Base-by-base conservation (phyloP, 1,140 invertebrate genomes). In the Brachionus rotundiformis region DNA sequence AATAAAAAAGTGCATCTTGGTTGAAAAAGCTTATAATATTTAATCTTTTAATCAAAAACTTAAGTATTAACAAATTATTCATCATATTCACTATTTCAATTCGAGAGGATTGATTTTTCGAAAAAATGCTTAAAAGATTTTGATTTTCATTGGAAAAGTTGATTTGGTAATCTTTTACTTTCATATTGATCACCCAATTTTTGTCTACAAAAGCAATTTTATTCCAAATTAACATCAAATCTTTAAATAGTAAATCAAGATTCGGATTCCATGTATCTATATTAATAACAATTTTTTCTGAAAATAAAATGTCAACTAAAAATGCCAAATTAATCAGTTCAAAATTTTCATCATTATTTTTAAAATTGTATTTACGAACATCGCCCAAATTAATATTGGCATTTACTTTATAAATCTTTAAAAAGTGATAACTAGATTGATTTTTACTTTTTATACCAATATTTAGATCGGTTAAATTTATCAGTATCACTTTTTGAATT, bases 271-370 rank as follows among this genome's bases (percentile, higher is more conserved):
- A 73, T 10, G n/a, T 0, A 31, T 44, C 36, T 0, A 73, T 27
- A 13, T 73, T 44, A 13, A 73, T 44, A 1, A 11, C 2, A 25
- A 73, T 13, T 1, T 4, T 73, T 25, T 23, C 19, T 6, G 27
- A 19, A 44, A 7, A 1, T 1, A 23, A 25, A 5, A 41, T n/a
- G 1, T 73, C 68, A 27, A 44, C 1, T 23, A 44, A 25, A 73
- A 44, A 41, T 23, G 25, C 19, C 23, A 44, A 44, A 25, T 44
- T 23, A 1, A 1, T 44, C 10, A 73, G 1, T 3, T 73, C 36
- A 27, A 44, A 44, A 44, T 39, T 44, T 44, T 73, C 25, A 11
- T 29, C 41, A 73, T 44, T 73, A 73, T 47, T 73, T 13, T 73
- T 73, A 25, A 44, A 44, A 19, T 41, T 41, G 41, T 73, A 73